Percentiles rank a stretch among this genome's conserved stretches.
Evolutionary conservation across 2,888 invertebrate genomes (phyloP).

Genomic region (Lutraria lutraria): DNA sequence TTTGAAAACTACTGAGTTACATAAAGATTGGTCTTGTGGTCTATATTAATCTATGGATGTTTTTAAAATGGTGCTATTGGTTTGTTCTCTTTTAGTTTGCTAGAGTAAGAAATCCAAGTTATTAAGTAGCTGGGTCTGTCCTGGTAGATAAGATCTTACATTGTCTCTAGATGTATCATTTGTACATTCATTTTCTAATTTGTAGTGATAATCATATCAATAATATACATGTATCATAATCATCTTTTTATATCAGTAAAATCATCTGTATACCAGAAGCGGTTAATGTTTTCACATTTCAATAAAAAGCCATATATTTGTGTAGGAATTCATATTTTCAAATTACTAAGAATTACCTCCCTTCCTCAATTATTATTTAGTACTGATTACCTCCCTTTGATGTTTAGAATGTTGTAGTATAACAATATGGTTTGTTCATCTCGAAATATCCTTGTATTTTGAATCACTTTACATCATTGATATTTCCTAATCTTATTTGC

Average conservation of each 20-base stretch:
- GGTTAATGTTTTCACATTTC: not conserved
- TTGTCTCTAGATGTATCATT: not conserved
- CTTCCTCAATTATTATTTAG: not conserved
- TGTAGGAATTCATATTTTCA: not conserved
- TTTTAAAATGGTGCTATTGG: not conserved
- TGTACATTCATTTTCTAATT: not conserved
- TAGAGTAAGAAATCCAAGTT: not conserved
- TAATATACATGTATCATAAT: not conserved
- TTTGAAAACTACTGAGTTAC: not conserved
- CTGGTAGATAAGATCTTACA: not conserved
- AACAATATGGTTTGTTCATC: not conserved
- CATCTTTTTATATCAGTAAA: not conserved
- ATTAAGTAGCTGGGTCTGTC: not conserved
- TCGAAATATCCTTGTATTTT: not conserved
- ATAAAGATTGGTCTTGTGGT: not conserved
- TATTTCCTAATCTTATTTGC: not conserved
- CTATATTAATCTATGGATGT: not conserved
- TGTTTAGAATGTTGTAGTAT: not conserved
- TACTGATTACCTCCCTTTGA: not conserved
- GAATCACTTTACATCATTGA: not conserved
- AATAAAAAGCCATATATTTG: not conserved
- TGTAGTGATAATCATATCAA: not conserved
- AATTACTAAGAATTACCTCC: not conserved
- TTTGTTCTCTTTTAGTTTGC: not conserved
- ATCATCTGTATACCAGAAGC: no score